Evolutionary conservation across 2,797 vertebrate species (phyloP).

Genomic region (Odontamblyopus lacepedii): DNA sequence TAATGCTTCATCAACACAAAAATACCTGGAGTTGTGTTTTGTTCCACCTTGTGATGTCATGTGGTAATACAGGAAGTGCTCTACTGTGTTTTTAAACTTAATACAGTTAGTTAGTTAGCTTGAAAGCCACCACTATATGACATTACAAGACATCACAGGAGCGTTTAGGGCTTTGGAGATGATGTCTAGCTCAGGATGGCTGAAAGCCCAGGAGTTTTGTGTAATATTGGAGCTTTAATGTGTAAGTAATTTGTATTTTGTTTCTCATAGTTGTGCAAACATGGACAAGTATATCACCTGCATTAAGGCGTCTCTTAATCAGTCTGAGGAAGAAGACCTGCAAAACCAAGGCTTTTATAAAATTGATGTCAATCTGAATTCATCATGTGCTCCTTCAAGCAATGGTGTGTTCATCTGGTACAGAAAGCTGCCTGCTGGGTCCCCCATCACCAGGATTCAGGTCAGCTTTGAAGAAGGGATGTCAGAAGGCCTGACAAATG

Average conservation of each 20-base stretch:
- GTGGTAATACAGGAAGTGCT: too few relatives aligned
- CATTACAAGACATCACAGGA: too few relatives aligned
- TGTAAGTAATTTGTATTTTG: neutral
- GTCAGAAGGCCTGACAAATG: neutral
- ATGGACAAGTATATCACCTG: slow-evolving; percentile 8
- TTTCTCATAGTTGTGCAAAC: slow-evolving; percentile 1
- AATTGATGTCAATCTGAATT: slow-evolving; percentile 20
- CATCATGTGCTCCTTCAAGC: neutral
- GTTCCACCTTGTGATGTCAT: too few relatives aligned
- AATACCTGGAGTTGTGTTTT: too few relatives aligned
- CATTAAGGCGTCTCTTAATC: neutral
- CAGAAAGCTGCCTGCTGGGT: accelerated
- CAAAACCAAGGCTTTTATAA: neutral
- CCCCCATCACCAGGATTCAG: slow-evolving; percentile 23
- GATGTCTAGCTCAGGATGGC: too few relatives aligned
- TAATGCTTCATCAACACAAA: too few relatives aligned
- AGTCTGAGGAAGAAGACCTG: neutral
- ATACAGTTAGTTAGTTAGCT: too few relatives aligned
- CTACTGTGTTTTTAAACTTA: too few relatives aligned
- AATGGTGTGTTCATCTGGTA: neutral
- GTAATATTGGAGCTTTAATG: neutral
- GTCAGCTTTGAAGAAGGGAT: neutral
- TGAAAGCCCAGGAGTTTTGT: too few relatives aligned
- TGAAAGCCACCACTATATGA: too few relatives aligned
- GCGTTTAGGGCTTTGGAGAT: too few relatives aligned